These are phyloP conservation scores for Gymnobelideus leadbeateri DNA, from an alignment of 2,113 vertebrate species.

Conservation along the genomic window DNA sequence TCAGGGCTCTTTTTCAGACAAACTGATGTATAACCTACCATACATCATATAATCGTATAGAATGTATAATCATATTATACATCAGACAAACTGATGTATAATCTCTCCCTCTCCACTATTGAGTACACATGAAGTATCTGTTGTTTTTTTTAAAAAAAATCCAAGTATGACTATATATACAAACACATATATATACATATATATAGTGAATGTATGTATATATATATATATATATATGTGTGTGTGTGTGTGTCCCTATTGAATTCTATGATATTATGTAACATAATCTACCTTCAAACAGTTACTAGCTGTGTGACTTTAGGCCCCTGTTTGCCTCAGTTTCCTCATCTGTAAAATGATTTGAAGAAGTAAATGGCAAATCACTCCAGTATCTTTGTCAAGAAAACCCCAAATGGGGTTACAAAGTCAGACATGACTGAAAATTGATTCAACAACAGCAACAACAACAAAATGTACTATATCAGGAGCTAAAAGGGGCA, in stretches of 20 bases:
- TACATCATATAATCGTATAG: no score
- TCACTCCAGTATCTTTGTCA: not conserved
- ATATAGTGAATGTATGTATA: no score
- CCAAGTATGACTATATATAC: no score
- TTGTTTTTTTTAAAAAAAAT: no score
- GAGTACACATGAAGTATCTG: not conserved
- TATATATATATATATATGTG: no score
- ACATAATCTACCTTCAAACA: not conserved
- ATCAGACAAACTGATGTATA: not conserved
- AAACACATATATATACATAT: no score
- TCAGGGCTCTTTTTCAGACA: not conserved
- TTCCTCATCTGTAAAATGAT: not conserved
- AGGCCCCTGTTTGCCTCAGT: not conserved
- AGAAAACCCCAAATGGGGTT: not conserved
- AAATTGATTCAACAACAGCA: not conserved
- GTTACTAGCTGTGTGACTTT: not conserved
- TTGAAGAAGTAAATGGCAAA: not conserved
- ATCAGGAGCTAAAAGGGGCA: not conserved
- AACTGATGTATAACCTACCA: not conserved
- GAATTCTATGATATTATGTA: not conserved
- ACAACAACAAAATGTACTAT: not conserved
- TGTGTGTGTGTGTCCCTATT: not conserved
- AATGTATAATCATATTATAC: not conserved
- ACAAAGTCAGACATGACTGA: not conserved
- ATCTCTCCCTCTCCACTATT: not conserved